Conservation (phyloP, 2,113 vertebrate species). For the Dasyurus viverrinus region DNA sequence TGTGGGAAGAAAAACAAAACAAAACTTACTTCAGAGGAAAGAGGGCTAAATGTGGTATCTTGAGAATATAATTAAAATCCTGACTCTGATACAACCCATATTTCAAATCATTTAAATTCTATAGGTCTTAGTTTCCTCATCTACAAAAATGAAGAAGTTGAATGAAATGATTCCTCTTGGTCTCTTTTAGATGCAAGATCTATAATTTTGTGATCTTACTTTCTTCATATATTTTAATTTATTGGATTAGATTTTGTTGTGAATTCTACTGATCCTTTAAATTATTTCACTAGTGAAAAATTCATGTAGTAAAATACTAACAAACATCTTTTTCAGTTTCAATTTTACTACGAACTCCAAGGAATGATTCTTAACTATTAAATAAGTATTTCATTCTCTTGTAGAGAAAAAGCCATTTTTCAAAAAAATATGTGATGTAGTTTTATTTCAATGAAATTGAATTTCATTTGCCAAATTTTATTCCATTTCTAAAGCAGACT, state of each 20-base stretch:
- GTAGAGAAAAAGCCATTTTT: neutral
- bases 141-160: neutral
- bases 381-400: neutral
- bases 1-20: neutral
- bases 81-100: neutral
- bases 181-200: neutral
- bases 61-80: neutral
- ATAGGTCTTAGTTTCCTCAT: neutral
- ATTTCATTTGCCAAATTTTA: neutral
- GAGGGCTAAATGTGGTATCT: neutral
- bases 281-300: neutral
- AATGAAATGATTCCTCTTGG: neutral
- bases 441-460: neutral
- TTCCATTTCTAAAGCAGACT: neutral
- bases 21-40: neutral
- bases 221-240: neutral
- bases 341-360: neutral
- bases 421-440: neutral
- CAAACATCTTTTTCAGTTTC: neutral
- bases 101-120: neutral
- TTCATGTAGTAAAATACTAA: neutral
- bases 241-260: neutral
- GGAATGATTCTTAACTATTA: neutral
- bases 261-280: neutral
- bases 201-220: neutral